Evolutionary conservation across 2,113 vertebrate species (phyloP), one percentile per base, ranked within the genome.

Genomic region (Chaetura pelagica): DNA sequence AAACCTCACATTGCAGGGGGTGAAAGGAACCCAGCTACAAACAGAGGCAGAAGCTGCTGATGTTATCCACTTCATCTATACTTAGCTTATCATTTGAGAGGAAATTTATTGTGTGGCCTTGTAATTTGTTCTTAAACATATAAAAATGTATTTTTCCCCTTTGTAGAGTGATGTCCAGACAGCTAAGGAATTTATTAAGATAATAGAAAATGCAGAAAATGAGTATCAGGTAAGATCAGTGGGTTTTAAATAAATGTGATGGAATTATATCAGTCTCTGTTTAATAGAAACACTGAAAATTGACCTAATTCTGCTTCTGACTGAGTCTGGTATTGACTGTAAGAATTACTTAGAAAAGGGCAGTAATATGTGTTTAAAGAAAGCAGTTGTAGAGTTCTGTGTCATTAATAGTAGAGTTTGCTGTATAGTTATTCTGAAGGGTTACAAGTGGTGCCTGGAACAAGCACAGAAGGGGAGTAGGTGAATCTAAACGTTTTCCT

Each of bases 121-220:
- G 26, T 42, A 59, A 75, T 54, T 48, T 86, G 30, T 68, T 38
- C 14, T 93, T 96, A 74, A 84, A 66, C 34, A 26, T 26, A 20
- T 67, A 34, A 52, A 18, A 2, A 15, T 12, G 6, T 27, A 20
- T 52, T 73, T 95, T 87, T 51, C 27, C 14, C 24, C 29, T 66
- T 89, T 52, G 34, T 69, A 99, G 99, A 99, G 97, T 88, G 99
- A 99, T 97, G 97, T 92, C 91, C 99, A 99, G 95, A 99, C 99
- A 96, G 99, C 99, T 84, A 99, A 99, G 97, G 98, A 99, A 52
- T 98, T 99, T 96, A 98, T 99, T 97, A 99, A 99, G 97, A 98
- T 99, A 66, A 99, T 99, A 97, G 98, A 99, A 94, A 98, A 98
- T 73, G 99, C 99, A 96, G 99, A 99, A 97, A 99, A 99, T 7